Conservation (phyloP, 2,888 invertebrate genomes). For the Eupsilia transversa region DNA sequence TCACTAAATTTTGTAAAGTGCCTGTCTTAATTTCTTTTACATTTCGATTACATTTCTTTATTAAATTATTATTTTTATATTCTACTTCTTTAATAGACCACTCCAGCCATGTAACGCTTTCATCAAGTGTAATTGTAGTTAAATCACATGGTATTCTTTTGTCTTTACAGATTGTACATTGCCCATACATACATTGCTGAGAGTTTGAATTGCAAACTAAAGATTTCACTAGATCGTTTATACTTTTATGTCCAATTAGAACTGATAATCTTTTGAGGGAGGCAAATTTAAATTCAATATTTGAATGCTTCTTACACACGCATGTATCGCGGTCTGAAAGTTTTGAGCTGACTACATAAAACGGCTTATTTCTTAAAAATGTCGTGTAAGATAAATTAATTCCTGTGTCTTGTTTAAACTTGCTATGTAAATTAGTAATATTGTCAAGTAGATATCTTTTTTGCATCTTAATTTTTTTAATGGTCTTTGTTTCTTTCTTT, state of each 20-base stretch:
- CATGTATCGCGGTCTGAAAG: slow-evolving; percentile 26
- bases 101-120: background rate
- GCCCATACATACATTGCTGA: slow-evolving; percentile 12
- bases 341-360: slow-evolving; percentile 27
- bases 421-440: slow-evolving; percentile 7
- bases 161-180: slow-evolving; percentile 1
- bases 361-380: slow-evolving; percentile 27
- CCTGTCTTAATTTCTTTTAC: background rate
- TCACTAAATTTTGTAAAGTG: background rate
- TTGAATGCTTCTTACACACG: slow-evolving; percentile 23
- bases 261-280: background rate
- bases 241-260: background rate
- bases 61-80: background rate
- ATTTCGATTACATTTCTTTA: background rate
- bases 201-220: slow-evolving; percentile 14
- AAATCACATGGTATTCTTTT: background rate
- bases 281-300: slow-evolving; percentile 22
- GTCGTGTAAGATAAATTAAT: slow-evolving; percentile 22
- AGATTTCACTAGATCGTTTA: slow-evolving; percentile 2
- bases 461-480: slow-evolving; percentile 21
- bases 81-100: background rate
- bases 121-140: background rate
- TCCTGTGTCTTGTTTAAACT: slow-evolving; percentile 24
- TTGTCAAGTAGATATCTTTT: slow-evolving; percentile 22
- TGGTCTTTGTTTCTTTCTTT: slow-evolving; percentile 22